Base-by-base conservation (phyloP, 1,140 invertebrate species). In the Monochamus saltuarius region DNA sequence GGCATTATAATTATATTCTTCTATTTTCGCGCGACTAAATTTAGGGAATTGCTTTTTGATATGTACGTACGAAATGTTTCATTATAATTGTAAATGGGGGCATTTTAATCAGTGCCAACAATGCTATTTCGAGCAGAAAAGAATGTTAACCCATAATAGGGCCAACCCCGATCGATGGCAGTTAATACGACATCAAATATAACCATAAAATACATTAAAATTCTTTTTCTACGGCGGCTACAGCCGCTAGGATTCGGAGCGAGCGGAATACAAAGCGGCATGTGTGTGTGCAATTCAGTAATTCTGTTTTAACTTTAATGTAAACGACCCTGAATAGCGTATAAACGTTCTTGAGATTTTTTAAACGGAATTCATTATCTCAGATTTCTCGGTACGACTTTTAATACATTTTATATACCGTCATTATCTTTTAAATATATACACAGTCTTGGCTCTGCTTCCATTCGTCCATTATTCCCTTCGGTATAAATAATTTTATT, bases 271-370 rank as follows among this genome's bases (percentile, higher is more conserved):
- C 45, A 47, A 47, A 29, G 45, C 45, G 45, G 19, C 45, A 47
- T 47, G 45, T 47, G 22, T 47, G 22, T 29, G 45, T 47, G 45
- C 45, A 47, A 47, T 47, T 47, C 45, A 22, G 45, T 47, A 47
- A 29, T 29, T 29, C 45, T 16, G 17, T 47, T 29, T 16, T 11
- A 47, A 47, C 29, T 29, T 47, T 29, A 47, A 47, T 47, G 45
- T 47, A 47, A 47, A 47, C 17, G 45, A 47, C 45, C 45, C 45
- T 47, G 45, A 47, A 29, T 11, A 29, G 17, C 7, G 17, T 14
- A 47, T 17, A 47, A 47, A 29, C 45, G 45, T 47, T 47, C 45
- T 47, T 47, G 45, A 47, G 45, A 47, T 19, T 47, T 47, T 29
- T 47, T 47, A 47, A 47, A 22, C 17, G 45, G 29, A 47, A 47